Evolutionary conservation across 2,888 invertebrate genomes (phyloP), one percentile per base, ranked within the genome.

Genomic region (Caenorhabditis wallacei): DNA sequence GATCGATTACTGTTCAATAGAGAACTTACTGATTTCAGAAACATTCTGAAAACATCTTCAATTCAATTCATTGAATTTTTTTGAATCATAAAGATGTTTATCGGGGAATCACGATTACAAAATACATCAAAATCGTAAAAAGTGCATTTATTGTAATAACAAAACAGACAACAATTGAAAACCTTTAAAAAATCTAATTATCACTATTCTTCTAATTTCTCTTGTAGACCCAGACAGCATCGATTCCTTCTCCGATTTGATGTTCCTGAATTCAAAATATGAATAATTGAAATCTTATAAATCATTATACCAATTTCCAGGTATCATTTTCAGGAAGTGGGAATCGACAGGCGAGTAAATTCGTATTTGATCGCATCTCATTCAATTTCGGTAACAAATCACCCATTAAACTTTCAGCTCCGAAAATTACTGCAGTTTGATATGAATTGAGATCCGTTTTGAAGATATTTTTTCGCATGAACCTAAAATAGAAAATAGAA

Each of bases 211-310:
- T 35, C 56, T 46, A 72, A 1, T 22, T 70, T 59, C 84, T 82
- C 35, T 54, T 83, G 76, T 91, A 91, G 4, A 90, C 85, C 91
- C 91, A 91, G 4, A 90, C 90, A 13, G 90, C 84, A 78, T 91
- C 91, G 63, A 91, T 91, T 43, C 91, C 91, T 72, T 88, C 88
- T 43, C 91, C 91, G 46, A 89, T 85, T 76, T 87, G 87, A 40
- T 78, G 43, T n/a, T 75, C 68, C 79, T 83, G 78, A 11, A 83
- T 69, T 40, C 18, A 30, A n/a, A 13, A 61, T n/a, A 46, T 5
- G 1, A 13, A 5, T 40, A 40, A 8, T 18, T 24, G 0, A 20
- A 40, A 20, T 3, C 35, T 11, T 16, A 5, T 13, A 22, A 20
- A n/a, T 8, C 24, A 56, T 0, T 68, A 59, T 16, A 83, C 76